phyloP scores from a whole-genome alignment of 2,113 vertebrate genomes.

The Microtus oregoni region DNA sequence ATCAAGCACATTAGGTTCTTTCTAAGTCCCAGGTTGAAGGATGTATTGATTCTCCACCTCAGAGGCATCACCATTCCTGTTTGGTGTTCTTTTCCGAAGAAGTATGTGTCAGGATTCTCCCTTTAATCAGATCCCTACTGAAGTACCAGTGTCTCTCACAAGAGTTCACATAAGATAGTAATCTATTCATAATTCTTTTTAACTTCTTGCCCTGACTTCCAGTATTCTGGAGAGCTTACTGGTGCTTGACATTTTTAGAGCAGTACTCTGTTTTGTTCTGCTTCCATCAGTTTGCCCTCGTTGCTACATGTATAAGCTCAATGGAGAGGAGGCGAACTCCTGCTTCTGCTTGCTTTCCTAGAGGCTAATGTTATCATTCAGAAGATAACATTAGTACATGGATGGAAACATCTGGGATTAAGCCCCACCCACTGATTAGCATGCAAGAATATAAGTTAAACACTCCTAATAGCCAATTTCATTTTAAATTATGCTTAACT shows the following conservation, averaged over 20 bases:
- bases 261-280: not conserved
- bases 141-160: not conserved
- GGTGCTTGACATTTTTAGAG: not conserved
- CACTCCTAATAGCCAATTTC: not conserved
- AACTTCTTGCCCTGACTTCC: not conserved
- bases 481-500: not conserved
- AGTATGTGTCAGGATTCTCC: not conserved
- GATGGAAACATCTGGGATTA: not conserved
- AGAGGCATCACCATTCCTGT: not conserved
- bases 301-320: not conserved
- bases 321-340: not conserved
- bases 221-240: not conserved
- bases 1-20: not conserved
- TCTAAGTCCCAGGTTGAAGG: too few relatives aligned
- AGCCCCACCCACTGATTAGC: not conserved
- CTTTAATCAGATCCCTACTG: not conserved
- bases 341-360: not conserved
- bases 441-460: not conserved
- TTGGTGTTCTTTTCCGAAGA: not conserved
- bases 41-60: not conserved
- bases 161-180: not conserved
- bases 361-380: not conserved
- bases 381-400: not conserved
- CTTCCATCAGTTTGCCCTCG: not conserved
- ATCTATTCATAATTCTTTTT: not conserved